These are phyloP conservation scores for Aleiodes testaceus DNA, from an alignment of 2,888 invertebrate species.

Conservation along the genomic window DNA sequence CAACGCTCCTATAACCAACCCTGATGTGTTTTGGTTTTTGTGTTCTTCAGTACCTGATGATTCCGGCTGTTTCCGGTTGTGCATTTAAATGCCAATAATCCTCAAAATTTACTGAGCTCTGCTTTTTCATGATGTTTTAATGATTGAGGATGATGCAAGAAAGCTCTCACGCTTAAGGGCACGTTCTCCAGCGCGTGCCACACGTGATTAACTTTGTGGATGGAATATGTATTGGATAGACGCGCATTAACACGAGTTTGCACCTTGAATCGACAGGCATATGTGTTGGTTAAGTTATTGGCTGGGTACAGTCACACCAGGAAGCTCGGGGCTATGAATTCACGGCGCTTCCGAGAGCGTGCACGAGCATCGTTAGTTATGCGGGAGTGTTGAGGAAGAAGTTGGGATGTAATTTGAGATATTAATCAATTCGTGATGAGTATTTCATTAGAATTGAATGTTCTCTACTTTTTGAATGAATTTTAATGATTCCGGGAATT, in stretches of 20 bases:
- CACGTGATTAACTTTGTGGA: constrained; percentile 24
- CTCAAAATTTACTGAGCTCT: too few relatives aligned
- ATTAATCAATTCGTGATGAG: constrained; percentile 3
- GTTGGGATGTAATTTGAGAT: constrained; percentile 7
- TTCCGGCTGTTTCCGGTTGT: constrained; percentile 19
- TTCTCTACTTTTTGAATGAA: not conserved
- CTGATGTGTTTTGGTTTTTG: constrained; percentile 38
- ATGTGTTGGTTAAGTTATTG: constrained; percentile 32
- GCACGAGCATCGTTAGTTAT: constrained; percentile 12
- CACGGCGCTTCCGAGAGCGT: constrained; percentile 24
- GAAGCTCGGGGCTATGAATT: constrained; percentile 37
- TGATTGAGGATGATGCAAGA: not conserved
- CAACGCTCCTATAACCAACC: constrained; percentile 57
- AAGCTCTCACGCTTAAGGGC: constrained; percentile 9
- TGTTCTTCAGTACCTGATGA: constrained; percentile 30
- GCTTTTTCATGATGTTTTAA: not conserved
- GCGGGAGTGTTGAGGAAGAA: constrained; percentile 29
- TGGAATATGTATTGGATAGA: constrained; percentile 11
- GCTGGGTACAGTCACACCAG: constrained; percentile 25
- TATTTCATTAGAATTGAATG: not conserved
- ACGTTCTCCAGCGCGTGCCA: constrained; percentile 38
- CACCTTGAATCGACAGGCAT: constrained; percentile 31
- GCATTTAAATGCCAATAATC: not conserved
- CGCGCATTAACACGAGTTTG: constrained; percentile 28
- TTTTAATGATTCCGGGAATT: not conserved